Evolutionary conservation across 2,113 vertebrate species (phyloP), one percentile per base, ranked within the genome.

Genomic region (Nibea coibor): DNA sequence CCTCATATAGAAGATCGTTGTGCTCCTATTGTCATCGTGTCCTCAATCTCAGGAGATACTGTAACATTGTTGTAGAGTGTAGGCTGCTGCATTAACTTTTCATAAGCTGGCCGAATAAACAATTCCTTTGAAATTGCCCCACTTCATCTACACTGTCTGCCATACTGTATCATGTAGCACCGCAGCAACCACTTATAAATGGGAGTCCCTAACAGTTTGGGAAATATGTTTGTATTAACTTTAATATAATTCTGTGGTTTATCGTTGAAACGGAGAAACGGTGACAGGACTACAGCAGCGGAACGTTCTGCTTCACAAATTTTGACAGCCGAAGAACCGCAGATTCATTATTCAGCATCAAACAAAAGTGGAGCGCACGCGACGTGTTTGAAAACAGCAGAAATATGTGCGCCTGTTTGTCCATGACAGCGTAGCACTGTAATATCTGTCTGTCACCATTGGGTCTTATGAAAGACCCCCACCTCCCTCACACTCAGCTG

Each of bases 381-480:
- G 19, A 16, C 66, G 53, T 45, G 20, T 45, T 48, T 59, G 26
- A 28, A 39, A 57, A 8, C 35, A 65, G 14, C 42, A 61, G 20
- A n/a, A 10, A 51, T 28, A 19, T 51, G n/a, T 45, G 17, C 61
- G 51, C 26, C 16, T 26, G 43, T 22, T 10, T 64, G 71, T 20
- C 11, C 11, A 53, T 59, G 47, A 20, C 20, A 56, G 50, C 14
- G 1, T 65, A 75, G 48, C 9, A 42, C 57, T 0, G 7, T 8
- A 26, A 26, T 45, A n/a, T 58, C 53, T 54, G 24, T 45, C 15
- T 26, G 19, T 31, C 24, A 63, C 17, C 51, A 51, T 2, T 43
- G 28, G 31, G 53, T 77, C 39, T 69, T 66, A 66, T 61, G 14
- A 70, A 69, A 69, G 50, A 71, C 63, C 45, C 35, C 31, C 31